phyloP scores from a whole-genome alignment of 1,140 invertebrate species.

The Orius laevigatus region DNA sequence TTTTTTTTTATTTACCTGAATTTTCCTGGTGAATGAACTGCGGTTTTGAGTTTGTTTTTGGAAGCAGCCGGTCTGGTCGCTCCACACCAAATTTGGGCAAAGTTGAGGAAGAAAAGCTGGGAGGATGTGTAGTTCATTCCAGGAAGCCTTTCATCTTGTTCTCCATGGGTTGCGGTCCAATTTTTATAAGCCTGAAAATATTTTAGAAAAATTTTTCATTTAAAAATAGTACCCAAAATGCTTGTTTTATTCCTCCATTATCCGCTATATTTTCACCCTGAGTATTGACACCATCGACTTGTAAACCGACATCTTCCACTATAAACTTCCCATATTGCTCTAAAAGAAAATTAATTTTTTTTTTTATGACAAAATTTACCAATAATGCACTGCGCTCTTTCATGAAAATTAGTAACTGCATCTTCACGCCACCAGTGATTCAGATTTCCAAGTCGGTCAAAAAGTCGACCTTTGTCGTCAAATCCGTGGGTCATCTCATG shows the following conservation, averaged over 20 bases:
- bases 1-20: constrained; percentile 30
- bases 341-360: constrained; percentile 12
- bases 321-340: constrained; percentile 56
- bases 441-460: constrained; percentile 50
- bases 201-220: not conserved
- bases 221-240: constrained; percentile 40
- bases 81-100: constrained; percentile 82
- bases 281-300: constrained; percentile 43
- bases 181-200: constrained; percentile 39
- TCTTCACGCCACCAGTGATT: constrained; percentile 62
- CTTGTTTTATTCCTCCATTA: constrained; percentile 74
- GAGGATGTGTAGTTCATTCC: constrained; percentile 53
- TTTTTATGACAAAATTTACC: constrained; percentile 31
- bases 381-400: constrained; percentile 63
- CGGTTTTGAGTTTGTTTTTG: constrained; percentile 56
- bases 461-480: constrained; percentile 47
- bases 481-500: constrained; percentile 55
- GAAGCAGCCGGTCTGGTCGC: constrained; percentile 70
- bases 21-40: constrained; percentile 69
- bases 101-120: constrained; percentile 71
- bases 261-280: constrained; percentile 82
- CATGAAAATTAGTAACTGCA: constrained; percentile 42
- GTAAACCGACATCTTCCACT: constrained; percentile 37
- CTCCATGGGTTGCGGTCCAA: constrained; percentile 35
- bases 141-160: constrained; percentile 43